Base-by-base conservation (phyloP, 2,797 vertebrate species). In the Fistularia tabacaria region DNA sequence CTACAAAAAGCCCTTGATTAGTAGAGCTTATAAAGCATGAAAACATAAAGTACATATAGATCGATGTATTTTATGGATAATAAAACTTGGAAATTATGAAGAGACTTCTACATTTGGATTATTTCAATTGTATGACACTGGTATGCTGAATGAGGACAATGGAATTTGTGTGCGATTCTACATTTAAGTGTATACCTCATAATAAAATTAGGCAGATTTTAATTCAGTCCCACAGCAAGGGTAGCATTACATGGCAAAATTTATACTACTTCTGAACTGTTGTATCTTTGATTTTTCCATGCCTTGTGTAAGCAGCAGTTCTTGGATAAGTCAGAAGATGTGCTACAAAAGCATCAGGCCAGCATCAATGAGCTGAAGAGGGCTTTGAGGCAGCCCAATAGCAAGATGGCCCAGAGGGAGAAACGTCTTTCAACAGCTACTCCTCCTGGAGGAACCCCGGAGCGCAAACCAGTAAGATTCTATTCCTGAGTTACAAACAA, bases 331-430 rank as follows among this genome's bases (percentile, higher is more conserved):
- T 92, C 97, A 5, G 94, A 98, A 70, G 97, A 99, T 4, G 94
- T 99, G 73, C 77, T 99, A 44, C 92, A 98, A 74, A 99, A 99
- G 86, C 97, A 99, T 76, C 97, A 99, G 90, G 97, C 97, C 83
- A 99, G 96, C 90, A 99, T 99, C 90, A 99, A 99, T 3, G 97
- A 99, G 83, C 89, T 99, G 82, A 99, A 99, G 87, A 91, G 94
- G 73, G 95, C 97, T 8, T 78, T 99, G 79, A 95, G 92, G 86
- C 94, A 99, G 56, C 95, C 97, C 11, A 99, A 98, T 86, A 98
- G 94, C 91, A 99, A 98, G 75, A 91, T 98, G 72, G 91, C 94
- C 70, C 95, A 97, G 82, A 73, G 93, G 59, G 93, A 95, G 78
- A 95, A 96, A 74, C 93, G 94, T 60, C 84, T 96, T 62, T 94